Percentiles rank a stretch among this genome's conserved stretches.
Conservation (phyloP, 2,113 vertebrate genomes). For the Origma solitaria region DNA sequence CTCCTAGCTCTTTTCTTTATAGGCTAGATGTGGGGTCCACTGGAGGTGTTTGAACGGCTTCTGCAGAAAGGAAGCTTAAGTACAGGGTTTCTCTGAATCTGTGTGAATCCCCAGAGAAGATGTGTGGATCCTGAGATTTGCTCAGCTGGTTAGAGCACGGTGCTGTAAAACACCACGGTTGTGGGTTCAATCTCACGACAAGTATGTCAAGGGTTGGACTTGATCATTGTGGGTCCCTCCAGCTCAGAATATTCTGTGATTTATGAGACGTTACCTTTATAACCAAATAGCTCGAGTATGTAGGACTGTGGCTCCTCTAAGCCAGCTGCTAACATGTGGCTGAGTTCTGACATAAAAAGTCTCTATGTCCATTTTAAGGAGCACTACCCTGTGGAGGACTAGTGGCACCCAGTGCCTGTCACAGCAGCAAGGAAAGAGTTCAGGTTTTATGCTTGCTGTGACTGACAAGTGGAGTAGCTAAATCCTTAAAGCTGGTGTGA, state of each 20-base stretch:
- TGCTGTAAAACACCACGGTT: not conserved
- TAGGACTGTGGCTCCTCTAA: not conserved
- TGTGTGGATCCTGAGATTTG: not conserved
- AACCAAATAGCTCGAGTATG: not conserved
- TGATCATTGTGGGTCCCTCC: no score
- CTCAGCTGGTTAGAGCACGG: not conserved
- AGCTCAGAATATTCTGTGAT: not conserved
- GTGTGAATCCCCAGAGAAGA: not conserved
- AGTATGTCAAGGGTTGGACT: no score
- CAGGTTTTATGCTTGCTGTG: not conserved
- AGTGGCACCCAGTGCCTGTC: not conserved
- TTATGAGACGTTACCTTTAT: not conserved
- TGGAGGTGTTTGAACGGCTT: not conserved
- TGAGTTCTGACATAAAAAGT: not conserved
- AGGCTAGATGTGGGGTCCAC: not conserved
- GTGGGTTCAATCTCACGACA: not conserved
- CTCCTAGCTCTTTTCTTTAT: not conserved
- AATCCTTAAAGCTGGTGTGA: not conserved
- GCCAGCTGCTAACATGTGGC: not conserved
- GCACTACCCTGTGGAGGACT: no score
- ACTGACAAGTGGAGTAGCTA: not conserved
- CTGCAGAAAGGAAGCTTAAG: not conserved
- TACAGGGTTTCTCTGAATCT: not conserved
- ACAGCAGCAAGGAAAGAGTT: not conserved
- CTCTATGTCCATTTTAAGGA: rapidly evolving